Base-by-base conservation (phyloP, 2,888 invertebrate genomes). In the Amorpha juglandis region DNA sequence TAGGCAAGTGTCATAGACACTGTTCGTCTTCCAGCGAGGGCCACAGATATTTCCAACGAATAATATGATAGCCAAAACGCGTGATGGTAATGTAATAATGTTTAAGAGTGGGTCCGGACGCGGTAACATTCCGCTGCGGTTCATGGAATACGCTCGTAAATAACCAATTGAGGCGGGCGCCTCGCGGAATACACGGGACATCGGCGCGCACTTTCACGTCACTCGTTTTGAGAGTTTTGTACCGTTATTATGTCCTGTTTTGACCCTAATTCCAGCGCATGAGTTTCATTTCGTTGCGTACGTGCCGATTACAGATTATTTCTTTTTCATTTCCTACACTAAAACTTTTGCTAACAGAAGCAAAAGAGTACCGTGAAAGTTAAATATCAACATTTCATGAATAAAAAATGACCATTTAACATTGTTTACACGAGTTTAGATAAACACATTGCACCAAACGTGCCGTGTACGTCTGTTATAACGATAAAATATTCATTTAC, bases 141-240 rank as follows among this genome's bases (percentile, higher is more conserved):
- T 68, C 69, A 67, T 52, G 67, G 69, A 68, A 68, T 45, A 50
- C 51, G 16, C 35, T 51, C 51, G 63, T 63, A 58, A 58, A 58
- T 55, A 55, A 16, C 35, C 55, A 38, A 55, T 58, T 58, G 58
- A 58, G 42, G 16, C 55, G 55, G 35, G 35, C 42, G 58, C 58
- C 58, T 38, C 11, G 6, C 42, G 16, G 38, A 6, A 21, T 11
- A 12, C 58, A 58, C 42, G 58, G 58, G 58, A 38, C 19, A 6
- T 38, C 12, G 12, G 16, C 58, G 38, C 58, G 42, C 12, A 12
- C 42, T 58, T 42, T 16, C 38, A 58, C 42, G 58, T 12, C 38
- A 19, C 6, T 8, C 7, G n/a, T 55, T 9, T 12, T 19, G 12
- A 0, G 19, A 9, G 12, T 21, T 16, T 21, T 27, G 38, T 38